A percentile compares a stretch with the other conserved stretches of the same genome.
These are phyloP conservation scores for Sialia sialis DNA, from an alignment of 2,113 vertebrate species.

Conservation along the genomic window DNA sequence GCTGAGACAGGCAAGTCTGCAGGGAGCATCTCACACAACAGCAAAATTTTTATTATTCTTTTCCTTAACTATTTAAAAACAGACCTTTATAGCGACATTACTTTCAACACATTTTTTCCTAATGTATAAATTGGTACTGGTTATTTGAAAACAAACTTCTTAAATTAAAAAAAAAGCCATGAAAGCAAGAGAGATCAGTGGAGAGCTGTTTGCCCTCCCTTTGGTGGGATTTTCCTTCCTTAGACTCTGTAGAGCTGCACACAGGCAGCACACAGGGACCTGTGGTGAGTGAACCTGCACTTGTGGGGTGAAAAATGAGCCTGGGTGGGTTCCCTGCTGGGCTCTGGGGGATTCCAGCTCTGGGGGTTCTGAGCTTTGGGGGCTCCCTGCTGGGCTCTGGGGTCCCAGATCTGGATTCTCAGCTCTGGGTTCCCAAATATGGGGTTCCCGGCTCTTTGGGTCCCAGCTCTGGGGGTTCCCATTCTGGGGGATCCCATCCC, in stretches of 20 bases:
- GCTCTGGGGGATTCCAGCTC: background rate
- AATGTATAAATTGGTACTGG: constrained; percentile 14
- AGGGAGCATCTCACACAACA: constrained; percentile 22
- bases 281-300: background rate
- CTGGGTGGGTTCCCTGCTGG: background rate
- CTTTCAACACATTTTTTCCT: background rate
- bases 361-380: background rate
- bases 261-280: background rate
- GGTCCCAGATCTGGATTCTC: too few species aligned
- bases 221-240: background rate
- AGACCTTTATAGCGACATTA: background rate
- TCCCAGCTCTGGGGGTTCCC: background rate
- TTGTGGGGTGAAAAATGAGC: fast-evolving
- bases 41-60: background rate
- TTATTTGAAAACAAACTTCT: constrained; percentile 41
- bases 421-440: too few species aligned
- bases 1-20: constrained; percentile 34
- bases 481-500: background rate
- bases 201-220: background rate
- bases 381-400: background rate
- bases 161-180: background rate
- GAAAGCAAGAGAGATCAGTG: background rate
- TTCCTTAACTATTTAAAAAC: background rate
- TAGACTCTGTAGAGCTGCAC: background rate
- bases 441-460: background rate